Base-by-base conservation (phyloP, 2,797 vertebrate species). In the Phrynocephalus forsythii region DNA sequence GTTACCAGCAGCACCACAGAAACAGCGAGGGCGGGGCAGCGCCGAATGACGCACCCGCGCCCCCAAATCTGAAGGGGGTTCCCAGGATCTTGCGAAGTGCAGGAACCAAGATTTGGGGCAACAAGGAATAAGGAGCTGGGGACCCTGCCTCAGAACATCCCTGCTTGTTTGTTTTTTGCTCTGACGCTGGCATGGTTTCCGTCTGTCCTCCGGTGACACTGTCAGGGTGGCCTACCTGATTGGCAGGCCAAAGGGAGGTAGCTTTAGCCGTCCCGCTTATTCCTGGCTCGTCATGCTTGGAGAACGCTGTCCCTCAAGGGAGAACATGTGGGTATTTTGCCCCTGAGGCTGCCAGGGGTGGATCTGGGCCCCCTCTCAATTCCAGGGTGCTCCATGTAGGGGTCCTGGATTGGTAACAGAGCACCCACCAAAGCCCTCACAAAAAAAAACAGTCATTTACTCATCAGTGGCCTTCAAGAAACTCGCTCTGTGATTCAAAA, bases 391-490 rank as follows among this genome's bases (percentile, higher is more conserved):
- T n/a, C 68, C 68, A 24, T 24, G 66, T 24, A 4, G 18, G 68
- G 33, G 20, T 73, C 71, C 71, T 38, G 72, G 5, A 33, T 22
- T 2, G 33, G 16, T 15, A 16, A 28, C 7, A 24, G 18, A 15
- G 13, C 30, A 22, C 38, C 76, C 6, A 48, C 28, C 10, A 28
- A 48, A 44, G 22, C 20, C n/a, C 9, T 8, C 13, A 67, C n/a
- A 6, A 0, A 22, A 6, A 0, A 20, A 33, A 33, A 0, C 2
- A 5, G 38, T 26, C 33, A 3, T 18, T 1, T 85, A 6, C 2
- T 0, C 0, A 18, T 0, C 33, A 15, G 0, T 7, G 22, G 48
- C 68, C 30, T 66, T 56, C 0, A 13, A n/a, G 2, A 28, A 44
- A 15, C 1, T 0, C 13, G 30, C 18, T 16, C 2, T 5, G 5